These are phyloP conservation scores for Meandrina meandrites DNA, from an alignment of 92 coral and sea anemone species.

Conservation along the genomic window DNA sequence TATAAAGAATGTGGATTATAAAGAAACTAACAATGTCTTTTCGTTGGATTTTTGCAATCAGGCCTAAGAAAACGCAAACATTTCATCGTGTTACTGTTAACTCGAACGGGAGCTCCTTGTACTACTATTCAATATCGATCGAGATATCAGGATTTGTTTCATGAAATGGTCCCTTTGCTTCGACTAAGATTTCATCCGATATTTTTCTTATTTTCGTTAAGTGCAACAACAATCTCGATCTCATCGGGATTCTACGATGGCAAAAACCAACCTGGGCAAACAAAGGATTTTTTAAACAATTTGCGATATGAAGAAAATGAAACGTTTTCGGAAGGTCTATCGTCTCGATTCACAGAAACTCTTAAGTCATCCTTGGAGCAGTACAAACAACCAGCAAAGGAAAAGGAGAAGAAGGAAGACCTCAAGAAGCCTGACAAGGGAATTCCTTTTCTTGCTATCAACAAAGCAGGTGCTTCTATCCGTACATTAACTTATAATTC, in stretches of 20 bases:
- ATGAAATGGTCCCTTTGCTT: background rate
- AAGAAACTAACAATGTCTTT: background rate
- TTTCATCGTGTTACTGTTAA: background rate
- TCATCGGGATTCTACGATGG: background rate
- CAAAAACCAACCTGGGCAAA: background rate
- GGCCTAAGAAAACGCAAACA: background rate
- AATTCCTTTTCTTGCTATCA: background rate
- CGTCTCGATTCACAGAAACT: background rate
- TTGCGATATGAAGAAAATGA: background rate
- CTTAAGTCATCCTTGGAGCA: background rate
- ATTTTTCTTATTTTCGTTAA: background rate
- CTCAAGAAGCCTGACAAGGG: background rate
- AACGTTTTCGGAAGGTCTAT: background rate
- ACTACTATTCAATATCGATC: background rate
- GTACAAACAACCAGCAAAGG: background rate
- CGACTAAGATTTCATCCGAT: background rate
- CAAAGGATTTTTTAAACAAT: background rate
- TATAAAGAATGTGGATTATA: background rate
- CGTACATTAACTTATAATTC: no score
- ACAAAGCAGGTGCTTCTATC: background rate
- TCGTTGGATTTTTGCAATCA: background rate
- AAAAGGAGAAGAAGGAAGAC: background rate
- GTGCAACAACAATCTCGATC: background rate
- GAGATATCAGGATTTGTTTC: background rate
- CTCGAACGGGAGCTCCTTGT: background rate